phyloP scores from a whole-genome alignment of 2,888 invertebrate genomes.

The Nysson spinosus region DNA sequence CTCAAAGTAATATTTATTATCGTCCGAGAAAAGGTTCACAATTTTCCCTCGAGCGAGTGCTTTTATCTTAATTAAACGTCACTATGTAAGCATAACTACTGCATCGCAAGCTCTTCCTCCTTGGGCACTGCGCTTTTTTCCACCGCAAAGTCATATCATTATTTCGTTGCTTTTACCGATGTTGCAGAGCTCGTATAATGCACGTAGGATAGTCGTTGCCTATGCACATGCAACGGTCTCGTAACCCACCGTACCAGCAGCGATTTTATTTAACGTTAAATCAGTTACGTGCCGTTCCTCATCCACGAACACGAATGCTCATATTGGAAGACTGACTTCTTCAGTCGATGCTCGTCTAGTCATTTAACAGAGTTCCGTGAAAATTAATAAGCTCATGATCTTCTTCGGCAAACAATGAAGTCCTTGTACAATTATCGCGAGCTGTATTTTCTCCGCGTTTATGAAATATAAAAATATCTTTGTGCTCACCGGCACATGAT shows the following conservation, averaged over 20 bases:
- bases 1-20: slow-evolving; percentile 5
- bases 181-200: slow-evolving; percentile 6
- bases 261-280: slow-evolving; percentile 38
- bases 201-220: slow-evolving; percentile 3
- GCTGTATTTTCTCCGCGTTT: too few species aligned
- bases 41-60: slow-evolving; percentile 45
- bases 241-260: slow-evolving; percentile 15
- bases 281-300: slow-evolving; percentile 29
- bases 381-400: too few species aligned
- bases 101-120: slow-evolving; percentile 3
- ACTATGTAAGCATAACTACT: slow-evolving; percentile 37
- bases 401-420: too few species aligned
- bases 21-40: slow-evolving; percentile 17
- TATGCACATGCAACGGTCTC: slow-evolving; percentile 7
- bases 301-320: slow-evolving; percentile 7
- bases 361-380: too few species aligned
- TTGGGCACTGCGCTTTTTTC: slow-evolving; percentile 9
- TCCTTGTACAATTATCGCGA: too few species aligned
- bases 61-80: slow-evolving; percentile 65
- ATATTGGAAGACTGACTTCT: background rate
- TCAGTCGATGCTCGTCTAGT: background rate
- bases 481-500: too few species aligned
- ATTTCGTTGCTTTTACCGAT: slow-evolving; percentile 19
- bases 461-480: too few species aligned
- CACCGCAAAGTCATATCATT: slow-evolving; percentile 23